A percentile compares a stretch with the other conserved stretches of the same genome.
Conservation (phyloP, 1,140 invertebrate species). For the Gryllus bimaculatus region DNA sequence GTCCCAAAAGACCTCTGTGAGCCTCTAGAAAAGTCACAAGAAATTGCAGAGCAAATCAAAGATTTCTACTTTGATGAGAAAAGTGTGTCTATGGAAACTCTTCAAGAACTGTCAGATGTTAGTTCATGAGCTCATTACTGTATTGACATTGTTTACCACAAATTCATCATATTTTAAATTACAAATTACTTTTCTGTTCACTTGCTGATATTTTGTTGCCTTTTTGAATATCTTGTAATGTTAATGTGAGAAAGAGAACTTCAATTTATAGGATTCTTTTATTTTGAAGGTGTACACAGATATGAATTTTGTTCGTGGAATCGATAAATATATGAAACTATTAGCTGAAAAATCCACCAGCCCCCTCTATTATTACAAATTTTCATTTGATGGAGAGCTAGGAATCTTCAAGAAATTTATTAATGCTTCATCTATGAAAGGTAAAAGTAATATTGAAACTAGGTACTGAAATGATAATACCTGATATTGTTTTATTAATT, state of each 20-base stretch:
- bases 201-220: no score
- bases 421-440: no score
- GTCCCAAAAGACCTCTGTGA: not conserved
- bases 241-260: no score
- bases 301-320: constrained; percentile 2
- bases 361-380: constrained; percentile 10
- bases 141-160: no score
- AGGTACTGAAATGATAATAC: no score
- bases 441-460: no score
- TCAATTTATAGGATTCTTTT: not conserved
- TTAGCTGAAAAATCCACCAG: not conserved
- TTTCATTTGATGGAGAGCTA: constrained; percentile 16
- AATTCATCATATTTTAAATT: no score
- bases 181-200: no score
- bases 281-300: constrained; percentile 6
- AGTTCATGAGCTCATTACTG: not conserved
- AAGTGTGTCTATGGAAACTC: constrained; percentile 15
- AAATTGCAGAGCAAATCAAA: constrained; percentile 7
- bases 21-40: not conserved
- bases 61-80: constrained; percentile 16
- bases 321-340: not conserved
- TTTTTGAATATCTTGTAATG: no score
- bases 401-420: not conserved
- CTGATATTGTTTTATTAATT: no score
- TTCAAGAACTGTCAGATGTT: constrained; percentile 19